Base-by-base conservation (phyloP, 2,888 invertebrate species). In the Drosophila imparisetae region DNA sequence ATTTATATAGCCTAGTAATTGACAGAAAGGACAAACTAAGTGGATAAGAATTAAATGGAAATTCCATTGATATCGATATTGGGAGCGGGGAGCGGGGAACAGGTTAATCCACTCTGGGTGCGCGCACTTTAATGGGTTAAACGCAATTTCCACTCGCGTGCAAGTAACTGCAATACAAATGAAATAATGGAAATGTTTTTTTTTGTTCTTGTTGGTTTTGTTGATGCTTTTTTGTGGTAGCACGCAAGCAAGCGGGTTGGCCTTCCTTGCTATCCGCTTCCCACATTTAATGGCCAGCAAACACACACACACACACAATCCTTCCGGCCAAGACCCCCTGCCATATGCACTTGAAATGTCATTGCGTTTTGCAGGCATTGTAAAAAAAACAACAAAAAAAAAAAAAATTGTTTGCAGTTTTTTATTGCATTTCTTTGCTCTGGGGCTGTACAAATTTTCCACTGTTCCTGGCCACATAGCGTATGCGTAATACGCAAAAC, bases 401-500 rank as follows among this genome's bases (percentile, higher is more conserved):
- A 54, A 72, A 68, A 60, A 77, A 63, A 38, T 65, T 53, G 13
- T 59, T 45, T 54, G 67, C 73, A 73, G 40, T 77, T 68, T 42
- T 49, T 72, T 72, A 72, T 72, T 72, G 66, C 72, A 21, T 50
- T 61, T 64, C 49, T 36, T 38, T 38, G 32, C 60, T 63, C 52
- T 34, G 62, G 57, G 29, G n/a, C 48, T 50, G 53, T 36, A 50
- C 45, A 34, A 50, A 60, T 54, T 63, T 57, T 52, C 42, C 24
- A 72, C 32, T 8, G 15, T 34, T 55, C 48, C 74, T 57, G 60
- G 52, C 60, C 66, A 69, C 77, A 69, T 48, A 54, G 69, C 80
- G 85, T 81, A 78, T 88, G 86, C 83, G 89, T 86, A 78, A 80
- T 83, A 53, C 24, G 11, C 40, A 15, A n/a, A n/a, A 15, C 40